These are phyloP conservation scores for Lethrus apterus DNA, from an alignment of 1,140 invertebrate genomes.

Conservation along the genomic window DNA sequence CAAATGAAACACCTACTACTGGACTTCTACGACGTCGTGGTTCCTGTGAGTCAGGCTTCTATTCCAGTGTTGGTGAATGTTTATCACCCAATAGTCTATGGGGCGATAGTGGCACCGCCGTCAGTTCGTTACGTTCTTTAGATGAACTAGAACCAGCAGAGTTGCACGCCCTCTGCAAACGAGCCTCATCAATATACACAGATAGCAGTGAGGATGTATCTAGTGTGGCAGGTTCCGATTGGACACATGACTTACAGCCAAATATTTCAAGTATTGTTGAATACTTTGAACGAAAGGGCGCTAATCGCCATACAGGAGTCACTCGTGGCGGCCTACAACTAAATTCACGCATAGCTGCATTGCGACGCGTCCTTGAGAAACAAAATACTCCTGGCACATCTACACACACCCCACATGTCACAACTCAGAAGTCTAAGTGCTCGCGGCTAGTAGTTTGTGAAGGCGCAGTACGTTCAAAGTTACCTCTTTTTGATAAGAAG, in stretches of 20 bases:
- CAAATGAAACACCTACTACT: constrained; percentile 22
- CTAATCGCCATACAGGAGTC: constrained; percentile 28
- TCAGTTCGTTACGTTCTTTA: constrained; percentile 50
- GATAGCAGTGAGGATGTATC: constrained; percentile 81
- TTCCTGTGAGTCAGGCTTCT: constrained; percentile 85
- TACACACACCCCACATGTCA: constrained; percentile 37
- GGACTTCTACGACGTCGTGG: constrained; percentile 55
- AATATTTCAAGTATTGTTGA: constrained; percentile 82
- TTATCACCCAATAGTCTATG: constrained; percentile 40
- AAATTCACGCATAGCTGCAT: constrained; percentile 32
- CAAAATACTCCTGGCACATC: constrained; percentile 26
- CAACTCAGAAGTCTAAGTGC: constrained; percentile 31
- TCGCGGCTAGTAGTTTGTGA: constrained; percentile 65
- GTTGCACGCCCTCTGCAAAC: constrained; percentile 50
- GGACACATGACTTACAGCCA: constrained; percentile 51
- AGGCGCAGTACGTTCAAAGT: constrained; percentile 73
- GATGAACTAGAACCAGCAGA: constrained; percentile 50
- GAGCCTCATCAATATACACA: constrained; percentile 76
- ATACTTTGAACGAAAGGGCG: constrained; percentile 74
- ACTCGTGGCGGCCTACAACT: constrained; percentile 28
- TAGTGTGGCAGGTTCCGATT: constrained; percentile 67
- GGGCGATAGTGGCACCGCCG: constrained; percentile 42
- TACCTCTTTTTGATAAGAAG: constrained; percentile 79
- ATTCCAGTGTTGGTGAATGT: constrained; percentile 55
- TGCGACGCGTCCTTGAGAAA: constrained; percentile 32